Evolutionary conservation across 2,797 vertebrate species (phyloP).

Genomic region (Rhinophrynus dorsalis): DNA sequence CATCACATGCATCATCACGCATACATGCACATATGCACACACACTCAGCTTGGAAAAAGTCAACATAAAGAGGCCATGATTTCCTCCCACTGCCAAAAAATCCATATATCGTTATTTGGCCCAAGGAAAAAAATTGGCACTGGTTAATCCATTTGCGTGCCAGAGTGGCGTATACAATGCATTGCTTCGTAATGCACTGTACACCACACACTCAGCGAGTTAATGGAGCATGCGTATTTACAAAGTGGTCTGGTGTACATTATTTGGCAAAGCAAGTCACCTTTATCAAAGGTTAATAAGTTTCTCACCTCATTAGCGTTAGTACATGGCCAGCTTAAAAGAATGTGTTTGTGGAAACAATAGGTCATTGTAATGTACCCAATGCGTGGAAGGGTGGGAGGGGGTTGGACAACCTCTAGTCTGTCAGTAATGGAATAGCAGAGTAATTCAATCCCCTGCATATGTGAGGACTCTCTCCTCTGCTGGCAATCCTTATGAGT

Average conservation of each 20-base stretch:
- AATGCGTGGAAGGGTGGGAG: constrained; percentile 43
- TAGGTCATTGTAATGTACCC: constrained; percentile 58
- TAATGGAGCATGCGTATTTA: constrained; percentile 55
- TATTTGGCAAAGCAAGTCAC: constrained; percentile 79
- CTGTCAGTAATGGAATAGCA: constrained; percentile 54
- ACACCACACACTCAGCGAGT: no score
- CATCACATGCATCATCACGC: no score
- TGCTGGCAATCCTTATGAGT: constrained; percentile 50
- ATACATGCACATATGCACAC: no score
- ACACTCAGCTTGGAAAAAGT: no score
- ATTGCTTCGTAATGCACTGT: no score
- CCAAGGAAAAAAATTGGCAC: no score
- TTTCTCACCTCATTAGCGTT: constrained; percentile 84
- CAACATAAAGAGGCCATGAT: no score
- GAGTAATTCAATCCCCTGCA: constrained; percentile 68
- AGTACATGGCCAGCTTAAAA: constrained; percentile 76
- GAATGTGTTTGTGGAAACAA: constrained; percentile 75
- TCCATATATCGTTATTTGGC: no score
- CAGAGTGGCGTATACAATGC: no score
- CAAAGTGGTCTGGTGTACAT: constrained; percentile 68
- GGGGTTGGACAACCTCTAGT: constrained; percentile 59
- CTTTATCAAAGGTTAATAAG: constrained; percentile 94
- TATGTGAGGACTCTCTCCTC: constrained; percentile 67
- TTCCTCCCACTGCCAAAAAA: no score
- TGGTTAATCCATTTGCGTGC: no score